A percentile compares a stretch with the other conserved stretches of the same genome.
phyloP scores from a whole-genome alignment of 2,888 invertebrate species.

The Ferdinandea cuprea region DNA sequence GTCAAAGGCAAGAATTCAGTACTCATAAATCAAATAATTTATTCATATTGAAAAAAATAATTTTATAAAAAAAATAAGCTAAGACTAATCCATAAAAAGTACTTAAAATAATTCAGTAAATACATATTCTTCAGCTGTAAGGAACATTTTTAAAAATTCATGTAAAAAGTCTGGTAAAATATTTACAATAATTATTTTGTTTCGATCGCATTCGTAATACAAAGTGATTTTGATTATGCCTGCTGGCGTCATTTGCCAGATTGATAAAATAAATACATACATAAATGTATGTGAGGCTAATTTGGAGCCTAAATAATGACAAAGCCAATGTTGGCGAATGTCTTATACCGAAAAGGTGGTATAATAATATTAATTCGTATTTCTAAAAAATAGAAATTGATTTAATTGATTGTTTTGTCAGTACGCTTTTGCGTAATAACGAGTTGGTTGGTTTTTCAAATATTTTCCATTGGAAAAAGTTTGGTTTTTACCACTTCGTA shows the following conservation, averaged over 20 bases:
- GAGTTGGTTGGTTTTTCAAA: too few relatives aligned
- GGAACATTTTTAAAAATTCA: too few relatives aligned
- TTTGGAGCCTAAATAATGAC: constrained; percentile 7
- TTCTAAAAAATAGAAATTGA: constrained; percentile 4
- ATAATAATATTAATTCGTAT: too few relatives aligned
- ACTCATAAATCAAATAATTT: background rate
- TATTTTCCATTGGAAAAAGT: background rate
- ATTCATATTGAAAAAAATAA: background rate
- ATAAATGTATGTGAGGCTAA: background rate
- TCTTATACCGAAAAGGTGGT: background rate
- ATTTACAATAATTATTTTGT: background rate
- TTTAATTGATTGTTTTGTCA: background rate
- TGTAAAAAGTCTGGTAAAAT: too few relatives aligned
- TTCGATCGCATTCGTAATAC: constrained; percentile 52
- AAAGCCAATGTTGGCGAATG: constrained; percentile 69
- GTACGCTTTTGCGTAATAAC: background rate
- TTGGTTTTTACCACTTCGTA: constrained; percentile 30
- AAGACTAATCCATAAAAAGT: too few relatives aligned
- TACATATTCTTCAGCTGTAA: too few relatives aligned
- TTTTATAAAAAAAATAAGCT: too few relatives aligned
- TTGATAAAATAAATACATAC: background rate
- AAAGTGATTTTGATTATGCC: constrained; percentile 46
- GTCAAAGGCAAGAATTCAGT: background rate
- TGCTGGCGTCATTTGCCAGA: constrained; percentile 60
- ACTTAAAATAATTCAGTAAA: too few relatives aligned